Conservation (phyloP, 1,140 invertebrate genomes). For the Alviniconcha marisindica region DNA sequence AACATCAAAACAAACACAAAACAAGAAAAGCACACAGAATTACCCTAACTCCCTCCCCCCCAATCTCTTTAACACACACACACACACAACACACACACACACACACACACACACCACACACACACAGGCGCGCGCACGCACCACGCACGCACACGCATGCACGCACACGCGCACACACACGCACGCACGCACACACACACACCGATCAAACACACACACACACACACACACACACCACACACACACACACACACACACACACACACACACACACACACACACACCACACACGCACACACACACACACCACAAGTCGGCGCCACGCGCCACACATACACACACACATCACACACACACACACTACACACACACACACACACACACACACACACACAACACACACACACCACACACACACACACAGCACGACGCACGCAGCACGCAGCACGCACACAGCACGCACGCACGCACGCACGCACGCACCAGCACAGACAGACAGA, state of each 20-base stretch:
- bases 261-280: conserved; percentile 5
- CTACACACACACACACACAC: too few species aligned
- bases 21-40: too few species aligned
- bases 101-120: too few species aligned
- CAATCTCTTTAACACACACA: too few species aligned
- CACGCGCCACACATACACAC: conserved; percentile 19
- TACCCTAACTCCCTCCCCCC: too few species aligned
- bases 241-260: conserved; percentile 19
- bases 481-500: not conserved
- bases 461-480: too few species aligned
- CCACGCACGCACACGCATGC: not conserved
- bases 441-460: too few species aligned
- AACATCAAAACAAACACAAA: too few species aligned
- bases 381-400: too few species aligned
- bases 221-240: not conserved
- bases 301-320: too few species aligned
- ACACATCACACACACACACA: conserved; percentile 11
- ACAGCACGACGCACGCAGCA: not conserved
- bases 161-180: not conserved
- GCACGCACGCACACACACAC: not conserved
- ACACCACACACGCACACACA: conserved; percentile 12
- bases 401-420: too few species aligned
- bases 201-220: not conserved
- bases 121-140: not conserved
- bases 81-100: not conserved